Evolutionary conservation across 2,797 vertebrate genomes (phyloP).

Genomic region (Argyrosomus regius): DNA sequence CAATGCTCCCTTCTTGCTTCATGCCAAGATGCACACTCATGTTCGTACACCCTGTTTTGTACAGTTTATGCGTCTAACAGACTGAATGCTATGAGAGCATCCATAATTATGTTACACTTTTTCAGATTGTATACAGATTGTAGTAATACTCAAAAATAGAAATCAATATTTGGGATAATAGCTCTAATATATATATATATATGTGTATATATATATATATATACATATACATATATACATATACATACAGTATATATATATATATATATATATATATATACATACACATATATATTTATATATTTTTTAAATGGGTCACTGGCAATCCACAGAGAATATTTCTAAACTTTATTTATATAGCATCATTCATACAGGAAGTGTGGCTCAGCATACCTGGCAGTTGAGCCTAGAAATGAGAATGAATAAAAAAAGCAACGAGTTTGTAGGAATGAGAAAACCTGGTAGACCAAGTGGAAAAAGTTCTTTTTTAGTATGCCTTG

Average conservation of each 20-base stretch:
- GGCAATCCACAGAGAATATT: neutral
- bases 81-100: neutral
- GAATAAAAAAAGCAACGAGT: conserved; percentile 13
- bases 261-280: no score
- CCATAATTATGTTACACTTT: neutral
- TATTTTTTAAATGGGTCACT: neutral
- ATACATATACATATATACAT: no score
- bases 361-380: no score
- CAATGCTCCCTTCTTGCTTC: neutral
- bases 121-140: neutral
- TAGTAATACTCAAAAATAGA: conserved; percentile 8
- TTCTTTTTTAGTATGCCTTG: neutral
- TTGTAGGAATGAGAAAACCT: conserved; percentile 11
- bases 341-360: no score
- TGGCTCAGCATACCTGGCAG: no score
- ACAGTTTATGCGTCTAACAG: neutral
- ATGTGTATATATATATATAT: no score
- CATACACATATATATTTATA: no score
- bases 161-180: neutral
- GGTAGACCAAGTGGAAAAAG: neutral
- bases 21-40: conserved; percentile 22
- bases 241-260: no score
- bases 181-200: no score
- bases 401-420: no score
- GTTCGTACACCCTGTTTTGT: neutral